These are phyloP conservation scores for Pseudochromis fuscus DNA, from an alignment of 2,797 vertebrate species.

Conservation along the genomic window DNA sequence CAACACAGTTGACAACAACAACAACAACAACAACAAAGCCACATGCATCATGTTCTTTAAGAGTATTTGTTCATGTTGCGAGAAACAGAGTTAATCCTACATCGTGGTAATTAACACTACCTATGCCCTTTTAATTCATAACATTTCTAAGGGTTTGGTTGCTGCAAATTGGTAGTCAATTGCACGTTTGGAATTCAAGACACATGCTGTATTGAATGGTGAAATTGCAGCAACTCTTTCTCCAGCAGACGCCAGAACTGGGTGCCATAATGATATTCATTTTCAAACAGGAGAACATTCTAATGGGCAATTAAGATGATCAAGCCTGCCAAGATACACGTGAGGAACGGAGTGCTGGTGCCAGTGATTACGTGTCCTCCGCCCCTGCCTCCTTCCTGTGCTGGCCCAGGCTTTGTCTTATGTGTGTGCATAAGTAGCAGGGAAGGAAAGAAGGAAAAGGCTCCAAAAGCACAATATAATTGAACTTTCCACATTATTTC, in stretches of 20 bases:
- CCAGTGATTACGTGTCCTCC: conserved; percentile 84
- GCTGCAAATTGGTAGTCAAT: conserved; percentile 80
- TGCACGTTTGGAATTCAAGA: conserved; percentile 83
- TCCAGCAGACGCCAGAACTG: conserved; percentile 81
- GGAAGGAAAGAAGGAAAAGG: conserved; percentile 80
- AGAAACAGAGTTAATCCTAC: conserved; percentile 65
- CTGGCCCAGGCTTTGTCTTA: conserved; percentile 85
- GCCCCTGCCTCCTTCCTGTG: conserved; percentile 78
- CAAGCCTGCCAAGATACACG: conserved; percentile 89
- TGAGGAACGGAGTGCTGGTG: conserved; percentile 84
- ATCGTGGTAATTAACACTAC: conserved; percentile 77
- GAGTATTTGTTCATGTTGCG: conserved; percentile 69
- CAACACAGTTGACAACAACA: conserved; percentile 39
- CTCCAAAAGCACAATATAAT: conserved; percentile 90
- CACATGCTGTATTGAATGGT: conserved; percentile 79
- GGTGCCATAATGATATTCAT: conserved; percentile 88
- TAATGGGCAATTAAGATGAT: conserved; percentile 92
- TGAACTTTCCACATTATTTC: conserved; percentile 92
- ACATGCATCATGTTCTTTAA: conserved; percentile 57
- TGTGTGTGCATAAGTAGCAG: conserved; percentile 85
- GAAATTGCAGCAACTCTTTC: conserved; percentile 82
- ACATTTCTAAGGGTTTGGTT: conserved; percentile 78
- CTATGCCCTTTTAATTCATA: conserved; percentile 76
- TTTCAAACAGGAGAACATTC: conserved; percentile 90
- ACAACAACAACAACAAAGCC: conserved; percentile 39